These are phyloP conservation scores for Pygoscelis antarcticus DNA, from an alignment of 2,113 vertebrate species.

Conservation along the genomic window DNA sequence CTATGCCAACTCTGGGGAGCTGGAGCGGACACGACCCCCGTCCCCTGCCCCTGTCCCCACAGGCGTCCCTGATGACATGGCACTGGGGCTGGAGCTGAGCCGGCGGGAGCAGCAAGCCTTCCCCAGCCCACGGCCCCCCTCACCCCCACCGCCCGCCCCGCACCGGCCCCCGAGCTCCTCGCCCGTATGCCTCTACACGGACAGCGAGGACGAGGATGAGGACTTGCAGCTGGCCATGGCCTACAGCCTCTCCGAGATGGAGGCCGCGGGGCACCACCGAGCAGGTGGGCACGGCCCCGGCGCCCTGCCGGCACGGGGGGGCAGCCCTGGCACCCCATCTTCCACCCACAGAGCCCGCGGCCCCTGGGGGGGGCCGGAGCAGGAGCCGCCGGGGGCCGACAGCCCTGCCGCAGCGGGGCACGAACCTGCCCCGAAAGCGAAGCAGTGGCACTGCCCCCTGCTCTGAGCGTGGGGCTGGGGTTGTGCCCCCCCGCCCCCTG, in stretches of 20 bases:
- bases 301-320: neutral
- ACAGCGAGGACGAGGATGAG: constrained; percentile 87
- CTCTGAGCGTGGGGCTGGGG: too few relatives aligned
- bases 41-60: neutral
- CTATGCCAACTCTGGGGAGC: neutral
- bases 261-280: constrained; percentile 82
- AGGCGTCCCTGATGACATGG: constrained; percentile 93
- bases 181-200: constrained; percentile 75
- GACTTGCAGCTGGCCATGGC: constrained; percentile 97
- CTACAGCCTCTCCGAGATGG: constrained; percentile 96
- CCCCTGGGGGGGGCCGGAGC: too few relatives aligned
- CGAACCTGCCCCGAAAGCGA: too few relatives aligned
- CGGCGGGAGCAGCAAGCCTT: constrained; percentile 82
- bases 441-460: too few relatives aligned
- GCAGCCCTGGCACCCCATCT: constrained; percentile 1
- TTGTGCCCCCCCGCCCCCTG: too few relatives aligned
- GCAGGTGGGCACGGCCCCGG: constrained; percentile 76
- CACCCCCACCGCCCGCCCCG: neutral
- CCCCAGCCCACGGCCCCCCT: constrained; percentile 5
- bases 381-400: too few relatives aligned
- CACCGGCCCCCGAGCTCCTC: constrained; percentile 69
- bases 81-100: constrained; percentile 91
- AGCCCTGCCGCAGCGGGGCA: too few relatives aligned
- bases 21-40: neutral
- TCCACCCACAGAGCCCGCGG: too few relatives aligned